phyloP scores from a whole-genome alignment of 2,113 vertebrate genomes.

The Cygnus buccinator region DNA sequence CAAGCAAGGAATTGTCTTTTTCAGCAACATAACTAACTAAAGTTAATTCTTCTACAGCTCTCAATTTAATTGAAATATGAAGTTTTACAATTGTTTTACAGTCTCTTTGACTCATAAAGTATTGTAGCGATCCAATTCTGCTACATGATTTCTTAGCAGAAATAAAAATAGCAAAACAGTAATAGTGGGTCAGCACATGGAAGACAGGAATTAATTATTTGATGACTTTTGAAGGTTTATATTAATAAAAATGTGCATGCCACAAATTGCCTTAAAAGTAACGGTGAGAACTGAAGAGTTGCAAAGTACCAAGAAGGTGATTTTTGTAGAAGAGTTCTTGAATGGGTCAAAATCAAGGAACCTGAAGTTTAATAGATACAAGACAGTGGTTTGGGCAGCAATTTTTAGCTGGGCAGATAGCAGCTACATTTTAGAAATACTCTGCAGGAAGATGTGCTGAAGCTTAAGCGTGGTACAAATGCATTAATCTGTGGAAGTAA shows the following conservation, averaged over 20 bases:
- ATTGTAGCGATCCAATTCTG: background rate
- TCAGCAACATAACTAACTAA: constrained; percentile 22
- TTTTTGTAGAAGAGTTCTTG: background rate
- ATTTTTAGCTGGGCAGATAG: background rate
- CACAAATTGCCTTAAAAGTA: background rate
- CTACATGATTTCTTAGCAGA: background rate
- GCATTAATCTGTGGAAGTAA: background rate
- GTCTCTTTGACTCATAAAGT: background rate
- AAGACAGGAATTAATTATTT: background rate
- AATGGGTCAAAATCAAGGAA: background rate
- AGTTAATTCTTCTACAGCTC: constrained; percentile 11
- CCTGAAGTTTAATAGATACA: background rate
- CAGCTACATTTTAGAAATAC: background rate
- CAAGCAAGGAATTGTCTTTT: constrained; percentile 14
- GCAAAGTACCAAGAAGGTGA: background rate
- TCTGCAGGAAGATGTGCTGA: background rate
- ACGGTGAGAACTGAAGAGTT: background rate
- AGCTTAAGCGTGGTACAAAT: background rate
- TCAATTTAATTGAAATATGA: background rate
- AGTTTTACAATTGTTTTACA: background rate
- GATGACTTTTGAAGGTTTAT: background rate
- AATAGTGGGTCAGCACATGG: background rate
- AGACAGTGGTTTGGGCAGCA: background rate
- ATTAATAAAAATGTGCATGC: background rate
- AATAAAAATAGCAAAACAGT: background rate